A percentile compares a stretch with the other conserved stretches of the same genome.
phyloP scores from a whole-genome alignment of 2,797 vertebrate genomes.

The Cheirogaleus major region DNA sequence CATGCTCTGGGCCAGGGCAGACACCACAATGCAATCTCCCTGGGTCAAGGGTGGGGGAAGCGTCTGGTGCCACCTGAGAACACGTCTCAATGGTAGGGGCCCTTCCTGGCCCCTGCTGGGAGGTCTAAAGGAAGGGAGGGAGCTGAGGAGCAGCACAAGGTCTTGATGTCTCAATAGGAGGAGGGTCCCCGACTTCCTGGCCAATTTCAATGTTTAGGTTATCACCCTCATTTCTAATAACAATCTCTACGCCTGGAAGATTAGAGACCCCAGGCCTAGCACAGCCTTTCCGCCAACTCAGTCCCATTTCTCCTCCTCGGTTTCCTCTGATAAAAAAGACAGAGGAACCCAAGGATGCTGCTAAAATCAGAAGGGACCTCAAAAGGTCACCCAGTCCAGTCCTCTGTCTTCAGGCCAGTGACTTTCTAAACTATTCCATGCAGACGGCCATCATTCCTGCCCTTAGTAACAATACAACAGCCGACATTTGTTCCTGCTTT shows the following conservation, averaged over 20 bases:
- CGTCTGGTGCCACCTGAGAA: neutral
- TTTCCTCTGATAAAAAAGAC: neutral
- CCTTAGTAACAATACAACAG: neutral
- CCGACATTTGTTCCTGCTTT: neutral
- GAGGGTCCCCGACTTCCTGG: conserved; percentile 21
- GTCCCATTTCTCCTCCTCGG: neutral
- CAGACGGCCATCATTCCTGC: neutral
- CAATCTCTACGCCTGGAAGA: neutral
- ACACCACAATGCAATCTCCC: neutral
- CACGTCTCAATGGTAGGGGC: neutral
- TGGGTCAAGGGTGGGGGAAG: neutral
- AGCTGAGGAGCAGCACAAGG: neutral
- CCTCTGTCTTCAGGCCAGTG: neutral
- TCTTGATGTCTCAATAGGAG: neutral
- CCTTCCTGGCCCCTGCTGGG: neutral
- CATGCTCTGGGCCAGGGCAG: neutral
- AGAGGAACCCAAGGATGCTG: neutral
- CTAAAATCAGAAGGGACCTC: neutral
- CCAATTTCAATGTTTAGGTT: neutral
- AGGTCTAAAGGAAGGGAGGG: conserved; percentile 24
- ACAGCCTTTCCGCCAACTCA: neutral
- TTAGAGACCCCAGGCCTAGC: neutral
- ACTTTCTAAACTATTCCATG: neutral
- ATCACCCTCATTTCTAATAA: neutral
- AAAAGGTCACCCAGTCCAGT: neutral